Evolutionary conservation across 23 tunicate species (phyloP), one percentile per base, ranked within the genome.

Genomic region (Styela plicata): DNA sequence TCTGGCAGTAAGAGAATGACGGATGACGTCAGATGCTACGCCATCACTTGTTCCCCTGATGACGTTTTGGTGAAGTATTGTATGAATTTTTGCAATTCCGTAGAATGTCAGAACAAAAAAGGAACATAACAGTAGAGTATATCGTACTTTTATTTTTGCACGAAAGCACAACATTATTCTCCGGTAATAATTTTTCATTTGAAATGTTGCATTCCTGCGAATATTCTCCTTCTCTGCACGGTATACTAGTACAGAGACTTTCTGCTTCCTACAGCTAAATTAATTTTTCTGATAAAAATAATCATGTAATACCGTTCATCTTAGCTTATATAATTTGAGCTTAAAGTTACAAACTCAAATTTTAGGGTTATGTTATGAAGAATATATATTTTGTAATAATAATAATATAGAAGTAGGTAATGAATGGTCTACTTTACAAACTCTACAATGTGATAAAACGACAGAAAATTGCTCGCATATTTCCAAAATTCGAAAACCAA

Each of bases 111-210:
- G 13, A 13, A 13, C 57, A 44, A 44, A 44, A 44, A 71, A 22
- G 3, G 34, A 22, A 17, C 35, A 71, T 3, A 71, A 32, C 35
- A 71, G 77, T 71, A 27, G 20, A 18, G 77, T 34, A 32, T 71
- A 71, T 19, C 77, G 77, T 18, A 71, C 77, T 71, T 71, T 71
- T 5, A 34, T 32, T 34, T 71, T 71, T 30, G 77, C 77, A 21
- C 35, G 34, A 20, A 71, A 71, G 34, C 77, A 34, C 35, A 71
- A 71, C 77, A 71, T 71, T 7, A 44, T 13, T 73, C 30, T 17
- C 17, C 17, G 70, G 70, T 66, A 10, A 31, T 73, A 26, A 73
- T 76, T n/a, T 44, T 13, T 44, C 57, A 44, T 13, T 7, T 44
- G 57, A 44, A 44, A 44, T 13, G 7, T 44, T 44, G 57, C 57